Evolutionary conservation across 2,888 invertebrate species (phyloP), one percentile per base, ranked within the genome.

Genomic region (Clunio marinus): DNA sequence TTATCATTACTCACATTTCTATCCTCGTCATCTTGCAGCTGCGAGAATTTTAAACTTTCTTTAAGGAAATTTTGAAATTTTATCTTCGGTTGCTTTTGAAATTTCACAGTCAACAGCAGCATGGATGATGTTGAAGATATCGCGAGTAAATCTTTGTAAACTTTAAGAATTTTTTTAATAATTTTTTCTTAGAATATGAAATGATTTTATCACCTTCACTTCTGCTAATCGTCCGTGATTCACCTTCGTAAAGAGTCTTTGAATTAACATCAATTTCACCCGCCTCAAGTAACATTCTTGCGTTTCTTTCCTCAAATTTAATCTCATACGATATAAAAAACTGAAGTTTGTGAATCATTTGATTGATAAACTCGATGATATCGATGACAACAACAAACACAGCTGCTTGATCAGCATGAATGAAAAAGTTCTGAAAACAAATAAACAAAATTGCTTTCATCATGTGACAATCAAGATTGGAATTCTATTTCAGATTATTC

Each of bases 141-240:
- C n/a, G 69, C 69, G n/a, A 71, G 55, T 37, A 71, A 69, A 69
- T 71, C 69, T 45, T 63, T 67, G 37, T 70, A 71, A 28, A 46
- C 70, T 70, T 20, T 13, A 62, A 58, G 51, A 60, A 41, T 17
- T n/a, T n/a, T n/a, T 57, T 1, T 25, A 2, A 27, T 22, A 5
- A 27, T 45, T 45, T 45, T 4, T 17, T 10, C 8, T 17, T 51
- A 51, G 3, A 51, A n/a, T 24, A 27, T 2, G 51, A 51, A 13
- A 7, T 57, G 5, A 57, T 57, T 25, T 22, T 22, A 17, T 51
- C 22, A 57, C 57, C n/a, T 27, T 57, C 57, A 27, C 25, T 8
- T 27, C 3, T 57, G n/a, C 10, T 4, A 13, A 5, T 45, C 17
- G 46, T 15, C 1, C 27, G 27, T 7, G 37, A 15, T 13, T 63